phyloP scores from a whole-genome alignment of 2,113 vertebrate genomes.

The Zonotrichia leucophrys region DNA sequence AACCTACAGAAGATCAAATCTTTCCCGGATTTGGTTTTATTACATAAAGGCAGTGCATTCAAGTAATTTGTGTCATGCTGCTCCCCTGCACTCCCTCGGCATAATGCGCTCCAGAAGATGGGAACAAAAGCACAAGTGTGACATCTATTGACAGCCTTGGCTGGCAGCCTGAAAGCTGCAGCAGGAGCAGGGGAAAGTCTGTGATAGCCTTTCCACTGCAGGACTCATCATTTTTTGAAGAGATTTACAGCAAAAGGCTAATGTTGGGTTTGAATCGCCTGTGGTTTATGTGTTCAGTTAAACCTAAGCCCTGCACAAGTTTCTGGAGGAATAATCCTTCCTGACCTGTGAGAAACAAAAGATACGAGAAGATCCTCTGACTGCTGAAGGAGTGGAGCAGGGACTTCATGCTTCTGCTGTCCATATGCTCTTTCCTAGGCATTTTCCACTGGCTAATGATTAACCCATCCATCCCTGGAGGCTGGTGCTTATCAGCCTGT shows the following conservation, averaged over 20 bases:
- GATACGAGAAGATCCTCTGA: neutral
- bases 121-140: slow-evolving; percentile 55
- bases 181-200: neutral
- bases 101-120: neutral
- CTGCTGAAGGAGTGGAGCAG: neutral
- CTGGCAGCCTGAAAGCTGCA: neutral
- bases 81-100: neutral
- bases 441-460: neutral
- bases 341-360: neutral
- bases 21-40: slow-evolving; percentile 7
- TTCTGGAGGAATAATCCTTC: neutral
- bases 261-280: neutral
- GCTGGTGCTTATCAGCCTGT: neutral
- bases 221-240: neutral
- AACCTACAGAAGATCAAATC: slow-evolving; percentile 41
- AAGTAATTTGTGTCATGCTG: slow-evolving; percentile 32
- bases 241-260: neutral
- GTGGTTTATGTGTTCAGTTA: rapidly evolving
- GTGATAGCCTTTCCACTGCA: neutral
- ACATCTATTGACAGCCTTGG: slow-evolving; percentile 59
- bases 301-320: neutral
- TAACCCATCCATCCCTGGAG: neutral
- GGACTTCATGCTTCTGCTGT: neutral
- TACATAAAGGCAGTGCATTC: slow-evolving; percentile 36
- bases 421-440: neutral